phyloP scores from a whole-genome alignment of 2,888 invertebrate genomes.

The Eupithecia subumbrata region DNA sequence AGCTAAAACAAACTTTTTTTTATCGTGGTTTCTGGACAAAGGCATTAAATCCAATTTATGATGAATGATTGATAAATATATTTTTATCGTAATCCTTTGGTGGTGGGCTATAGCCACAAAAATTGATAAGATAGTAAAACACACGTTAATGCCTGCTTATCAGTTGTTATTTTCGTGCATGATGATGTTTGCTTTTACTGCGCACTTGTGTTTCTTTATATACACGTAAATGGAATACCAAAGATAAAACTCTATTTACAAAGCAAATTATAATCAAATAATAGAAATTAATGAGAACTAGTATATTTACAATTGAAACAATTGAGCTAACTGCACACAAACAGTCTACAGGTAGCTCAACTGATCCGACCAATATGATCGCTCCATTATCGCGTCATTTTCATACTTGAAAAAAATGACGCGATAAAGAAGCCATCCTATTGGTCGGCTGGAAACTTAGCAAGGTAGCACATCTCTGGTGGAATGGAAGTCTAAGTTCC shows the following conservation, averaged over 20 bases:
- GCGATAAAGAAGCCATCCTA: no score
- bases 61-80: background rate
- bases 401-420: no score
- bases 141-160: background rate
- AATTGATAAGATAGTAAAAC: background rate
- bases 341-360: no score
- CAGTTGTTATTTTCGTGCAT: background rate
- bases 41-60: background rate
- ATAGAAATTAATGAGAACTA: no score
- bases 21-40: background rate
- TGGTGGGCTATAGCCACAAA: background rate
- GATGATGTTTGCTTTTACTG: background rate
- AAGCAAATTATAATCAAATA: no score
- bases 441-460: no score
- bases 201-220: background rate
- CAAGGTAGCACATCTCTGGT: no score
- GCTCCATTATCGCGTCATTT: no score
- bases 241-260: background rate
- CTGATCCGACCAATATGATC: no score
- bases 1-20: no score
- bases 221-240: background rate
- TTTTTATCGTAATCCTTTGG: background rate
- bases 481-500: background rate
- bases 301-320: no score
- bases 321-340: no score